Evolutionary conservation across 1,140 invertebrate genomes (phyloP), one percentile per base, ranked within the genome.

Genomic region (Acromyrmex heyeri): DNA sequence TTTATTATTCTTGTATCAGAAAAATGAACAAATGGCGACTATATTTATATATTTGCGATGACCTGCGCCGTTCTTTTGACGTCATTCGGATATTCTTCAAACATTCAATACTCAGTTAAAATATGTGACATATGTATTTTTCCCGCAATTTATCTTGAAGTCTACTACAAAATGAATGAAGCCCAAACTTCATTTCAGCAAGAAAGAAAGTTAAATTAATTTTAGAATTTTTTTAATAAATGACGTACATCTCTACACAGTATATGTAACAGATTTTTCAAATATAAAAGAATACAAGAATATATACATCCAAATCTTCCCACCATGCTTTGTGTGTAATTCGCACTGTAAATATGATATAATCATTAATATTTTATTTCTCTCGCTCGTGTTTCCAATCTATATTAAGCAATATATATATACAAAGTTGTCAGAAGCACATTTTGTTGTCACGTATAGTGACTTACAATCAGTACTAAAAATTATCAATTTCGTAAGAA

Each of bases 1-100:
- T 48, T 18, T 16, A 27, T 79, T 69, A 27, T 5, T 27, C 21
- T 53, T 53, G n/a, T 18, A 53, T 67, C 14, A n/a, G n/a, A 55
- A 69, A 69, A 55, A 78, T 4, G 12, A 79, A 34, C 34, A 79
- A 67, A 27, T 27, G 50, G 1, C 21, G 30, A 18, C 16, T 21
- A 62, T 59, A 30, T 73, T 72, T 72, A 34, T 79, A 65, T 78
- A 34, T 38, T 67, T 67, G n/a, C 0, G 30, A 79, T 55, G 50
- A 77, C 30, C 61, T 24, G 48, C 21, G 21, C 3, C 12, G 8
- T 69, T 50, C 21, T 18, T 64, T 64, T 65, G 24, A 78, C 38
- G 27, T 65, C 24, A 64, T 30, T 64, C 18, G 24, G 5, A 50
- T 34, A 16, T 38, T 79, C 8, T 24, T 79, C 1, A 14, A 38